These are phyloP conservation scores for Aphelenchoides besseyi DNA, from an alignment of 1,140 invertebrate species.

Conservation along the genomic window DNA sequence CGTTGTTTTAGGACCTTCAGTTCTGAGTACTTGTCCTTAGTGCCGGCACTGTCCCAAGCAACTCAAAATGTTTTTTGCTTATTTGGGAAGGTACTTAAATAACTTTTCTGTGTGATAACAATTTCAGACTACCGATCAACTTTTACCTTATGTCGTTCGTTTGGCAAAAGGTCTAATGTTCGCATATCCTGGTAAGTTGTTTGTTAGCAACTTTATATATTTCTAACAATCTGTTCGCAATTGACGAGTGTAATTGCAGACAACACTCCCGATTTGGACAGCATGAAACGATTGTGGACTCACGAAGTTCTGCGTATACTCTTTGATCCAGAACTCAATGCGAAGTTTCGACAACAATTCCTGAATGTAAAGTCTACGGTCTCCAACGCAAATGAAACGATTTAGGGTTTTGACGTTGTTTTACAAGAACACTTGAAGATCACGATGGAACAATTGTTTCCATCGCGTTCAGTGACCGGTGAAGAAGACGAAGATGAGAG, in stretches of 20 bases:
- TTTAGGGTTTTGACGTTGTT: constrained; percentile 31
- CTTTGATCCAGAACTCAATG: constrained; percentile 23
- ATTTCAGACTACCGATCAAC: constrained; percentile 16
- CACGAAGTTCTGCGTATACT: constrained; percentile 32
- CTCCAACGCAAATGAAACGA: neutral
- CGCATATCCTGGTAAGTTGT: too few relatives aligned
- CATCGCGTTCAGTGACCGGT: constrained; percentile 2
- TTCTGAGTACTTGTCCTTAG: constrained; percentile 31
- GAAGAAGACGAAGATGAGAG: constrained; percentile 31
- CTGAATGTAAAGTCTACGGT: constrained; percentile 16
- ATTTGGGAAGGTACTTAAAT: constrained; percentile 29
- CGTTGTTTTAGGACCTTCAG: constrained; percentile 33
- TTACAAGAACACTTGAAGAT: constrained; percentile 28
- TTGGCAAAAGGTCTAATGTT: constrained; percentile 35
- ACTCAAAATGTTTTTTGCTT: constrained; percentile 24
- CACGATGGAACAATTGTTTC: constrained; percentile 31
- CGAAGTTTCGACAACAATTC: constrained; percentile 21
- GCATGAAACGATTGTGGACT: constrained; percentile 32
- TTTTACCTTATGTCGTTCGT: constrained; percentile 20
- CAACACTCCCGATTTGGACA: constrained; percentile 38
- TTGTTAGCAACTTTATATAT: neutral
- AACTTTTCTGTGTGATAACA: too few relatives aligned
- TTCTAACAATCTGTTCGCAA: neutral
- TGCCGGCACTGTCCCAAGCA: constrained; percentile 24
- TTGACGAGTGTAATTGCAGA: constrained; percentile 12